These are phyloP conservation scores for Procavia capensis DNA, from an alignment of 2,113 vertebrate genomes.

Conservation along the genomic window DNA sequence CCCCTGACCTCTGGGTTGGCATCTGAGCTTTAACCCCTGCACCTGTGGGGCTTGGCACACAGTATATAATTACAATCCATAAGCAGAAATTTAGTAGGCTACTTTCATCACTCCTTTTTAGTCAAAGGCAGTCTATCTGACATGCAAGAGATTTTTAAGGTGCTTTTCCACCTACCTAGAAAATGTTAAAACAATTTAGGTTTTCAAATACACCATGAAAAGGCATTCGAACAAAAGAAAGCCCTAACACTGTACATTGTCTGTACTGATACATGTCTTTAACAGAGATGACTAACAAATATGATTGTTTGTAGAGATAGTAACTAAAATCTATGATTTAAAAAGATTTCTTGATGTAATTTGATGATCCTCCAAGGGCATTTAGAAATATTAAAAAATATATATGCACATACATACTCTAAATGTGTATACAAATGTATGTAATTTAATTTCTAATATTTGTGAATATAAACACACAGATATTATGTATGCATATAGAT, in stretches of 20 bases:
- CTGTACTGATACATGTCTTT: not conserved
- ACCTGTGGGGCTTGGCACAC: too few relatives aligned
- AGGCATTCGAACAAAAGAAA: not conserved
- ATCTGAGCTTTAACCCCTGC: too few relatives aligned
- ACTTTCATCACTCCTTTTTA: not conserved
- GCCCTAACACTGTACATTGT: not conserved
- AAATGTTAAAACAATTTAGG: not conserved
- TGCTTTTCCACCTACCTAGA: not conserved
- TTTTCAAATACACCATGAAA: not conserved
- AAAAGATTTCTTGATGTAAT: not conserved
- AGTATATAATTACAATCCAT: not conserved
- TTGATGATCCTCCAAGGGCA: not conserved
- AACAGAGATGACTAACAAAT: not conserved
- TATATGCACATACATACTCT: not conserved
- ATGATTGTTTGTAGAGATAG: not conserved
- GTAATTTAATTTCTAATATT: not conserved
- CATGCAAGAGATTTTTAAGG: not conserved
- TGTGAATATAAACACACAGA: not conserved
- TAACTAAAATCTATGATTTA: not conserved
- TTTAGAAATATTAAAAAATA: not conserved
- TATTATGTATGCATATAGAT: not conserved
- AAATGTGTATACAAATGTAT: not conserved
- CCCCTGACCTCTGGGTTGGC: too few relatives aligned
- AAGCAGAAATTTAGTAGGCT: not conserved
- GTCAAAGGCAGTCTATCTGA: not conserved